These are phyloP conservation scores for Nesoenas mayeri DNA, from an alignment of 2,113 vertebrate genomes.

Conservation along the genomic window DNA sequence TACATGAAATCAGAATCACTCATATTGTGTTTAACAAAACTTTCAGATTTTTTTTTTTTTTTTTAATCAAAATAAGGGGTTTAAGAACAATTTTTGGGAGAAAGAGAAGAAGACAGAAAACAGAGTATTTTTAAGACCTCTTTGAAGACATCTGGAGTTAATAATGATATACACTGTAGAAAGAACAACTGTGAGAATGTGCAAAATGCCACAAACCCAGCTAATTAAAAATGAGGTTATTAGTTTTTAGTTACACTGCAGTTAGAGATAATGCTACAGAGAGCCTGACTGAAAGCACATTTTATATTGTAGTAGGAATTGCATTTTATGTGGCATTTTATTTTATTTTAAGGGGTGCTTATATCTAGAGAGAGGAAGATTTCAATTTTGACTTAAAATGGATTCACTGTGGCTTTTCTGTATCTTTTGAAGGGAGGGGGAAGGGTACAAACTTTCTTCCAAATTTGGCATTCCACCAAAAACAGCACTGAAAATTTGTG, in stretches of 20 bases:
- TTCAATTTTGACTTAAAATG: constrained; percentile 5
- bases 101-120: not conserved
- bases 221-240: constrained; percentile 76
- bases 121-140: constrained; percentile 57
- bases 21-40: constrained; percentile 62
- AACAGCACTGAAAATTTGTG: not conserved
- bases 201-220: constrained; percentile 63
- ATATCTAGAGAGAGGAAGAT: constrained; percentile 6
- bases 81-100: constrained; percentile 32
- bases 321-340: constrained; percentile 55
- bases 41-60: not conserved
- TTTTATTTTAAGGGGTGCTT: constrained; percentile 50
- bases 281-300: constrained; percentile 5
- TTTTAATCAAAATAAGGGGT: constrained; percentile 43
- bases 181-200: constrained; percentile 54
- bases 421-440: not conserved
- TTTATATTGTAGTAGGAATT: constrained; percentile 29
- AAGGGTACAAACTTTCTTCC: not conserved
- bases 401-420: not conserved
- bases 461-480: not conserved
- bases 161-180: constrained; percentile 61
- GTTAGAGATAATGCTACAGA: constrained; percentile 53
- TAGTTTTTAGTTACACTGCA: constrained; percentile 67
- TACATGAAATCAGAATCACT: constrained; percentile 49
- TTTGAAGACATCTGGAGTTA: constrained; percentile 63